Base-by-base conservation (phyloP, 1,140 invertebrate species). In the Drosophila arizonae region DNA sequence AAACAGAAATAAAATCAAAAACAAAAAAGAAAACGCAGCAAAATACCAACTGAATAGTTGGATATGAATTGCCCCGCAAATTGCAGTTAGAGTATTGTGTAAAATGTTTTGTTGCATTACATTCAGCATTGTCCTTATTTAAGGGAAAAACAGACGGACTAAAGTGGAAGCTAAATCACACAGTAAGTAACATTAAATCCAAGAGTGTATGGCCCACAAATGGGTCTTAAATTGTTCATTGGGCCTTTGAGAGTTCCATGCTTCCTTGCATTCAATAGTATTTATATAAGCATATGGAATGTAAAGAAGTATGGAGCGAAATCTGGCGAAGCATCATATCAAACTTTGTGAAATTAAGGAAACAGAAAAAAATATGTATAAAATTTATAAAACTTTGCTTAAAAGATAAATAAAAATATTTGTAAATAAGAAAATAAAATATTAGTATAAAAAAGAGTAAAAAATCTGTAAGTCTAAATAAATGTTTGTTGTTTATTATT, bases 231-330 rank as follows among this genome's bases (percentile, higher is more conserved):
- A 64, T 70, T 45, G 15, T 62, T 64, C 41, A 56, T 46, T 62
- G 66, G 66, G 90, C 90, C 90, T 91, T 88, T 91, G 84, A 91
- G 81, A 91, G 90, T 91, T 91, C 90, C 90, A 91, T 91, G 90
- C 90, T 91, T 91, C 90, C 90, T 91, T 91, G 90, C 90, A 91
- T 91, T 91, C 90, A 91, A 91, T 91, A 91, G 90, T 91, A 90
- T 71, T 76, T 76, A 79, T 63, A 77, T 70, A 74, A 91, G 62
- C 90, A 91, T 91, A 91, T 91, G 90, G 90, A 91, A 91, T 91
- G 90, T 91, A 91, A 91, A 91, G 90, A 91, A 91, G 90, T 91
- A 91, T 91, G 90, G 90, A 91, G 90, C 90, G 78, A 82, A 69
- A 90, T 79, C 57, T 84, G 90, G 90, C 88, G 58, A 74, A 66